phyloP scores from a whole-genome alignment of 1,140 invertebrate species.

The Philaenus spumarius region DNA sequence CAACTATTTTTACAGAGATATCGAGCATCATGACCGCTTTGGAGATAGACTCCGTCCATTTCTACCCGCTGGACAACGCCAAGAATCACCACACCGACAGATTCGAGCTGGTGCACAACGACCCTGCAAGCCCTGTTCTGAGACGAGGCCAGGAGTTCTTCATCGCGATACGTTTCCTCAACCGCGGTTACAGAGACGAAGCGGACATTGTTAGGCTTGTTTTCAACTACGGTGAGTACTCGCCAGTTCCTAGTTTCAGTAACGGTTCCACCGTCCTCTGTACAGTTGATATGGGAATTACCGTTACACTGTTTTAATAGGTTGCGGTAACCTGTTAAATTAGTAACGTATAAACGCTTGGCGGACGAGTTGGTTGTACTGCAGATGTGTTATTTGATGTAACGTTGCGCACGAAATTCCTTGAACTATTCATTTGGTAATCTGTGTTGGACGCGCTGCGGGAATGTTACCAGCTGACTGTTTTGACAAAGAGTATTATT shows the following conservation, averaged over 20 bases:
- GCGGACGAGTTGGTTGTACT: no score
- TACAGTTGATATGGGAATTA: no score
- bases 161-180: slow-evolving; percentile 48
- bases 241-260: not conserved
- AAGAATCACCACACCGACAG: slow-evolving; percentile 52
- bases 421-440: no score
- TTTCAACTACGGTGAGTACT: slow-evolving; percentile 50
- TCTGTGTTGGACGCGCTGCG: no score
- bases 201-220: slow-evolving; percentile 50
- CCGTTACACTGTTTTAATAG: no score
- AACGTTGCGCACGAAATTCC: no score
- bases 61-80: slow-evolving; percentile 55
- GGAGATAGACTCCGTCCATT: slow-evolving; percentile 48
- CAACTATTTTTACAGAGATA: no score
- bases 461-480: no score
- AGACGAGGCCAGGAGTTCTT: slow-evolving; percentile 57
- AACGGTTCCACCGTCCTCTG: not conserved
- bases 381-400: no score
- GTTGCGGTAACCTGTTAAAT: no score
- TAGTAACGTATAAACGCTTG: no score
- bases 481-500: no score
- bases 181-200: slow-evolving; percentile 43
- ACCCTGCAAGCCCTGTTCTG: slow-evolving; percentile 47
- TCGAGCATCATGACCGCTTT: not conserved
- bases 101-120: slow-evolving; percentile 51